Base-by-base conservation (phyloP, 1,140 invertebrate genomes). In the Drosophila suzukii region DNA sequence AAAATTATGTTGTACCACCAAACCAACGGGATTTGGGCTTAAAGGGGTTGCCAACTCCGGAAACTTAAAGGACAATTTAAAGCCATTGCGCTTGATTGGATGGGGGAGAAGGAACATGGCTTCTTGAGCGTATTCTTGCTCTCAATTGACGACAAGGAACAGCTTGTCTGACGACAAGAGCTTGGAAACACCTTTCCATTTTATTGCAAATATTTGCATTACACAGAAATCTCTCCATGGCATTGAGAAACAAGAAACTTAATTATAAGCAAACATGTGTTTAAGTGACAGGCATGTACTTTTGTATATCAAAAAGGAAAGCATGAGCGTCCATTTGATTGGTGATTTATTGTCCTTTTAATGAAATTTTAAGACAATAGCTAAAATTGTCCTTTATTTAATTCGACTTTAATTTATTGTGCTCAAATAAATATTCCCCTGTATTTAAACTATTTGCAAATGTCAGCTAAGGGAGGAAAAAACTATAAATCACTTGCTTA, bases 1-100 rank as follows among this genome's bases (percentile, higher is more conserved):
- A 78, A 85, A 86, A 38, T 59, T 56, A 67, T 76, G 57, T 38
- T 80, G 62, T 59, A 75, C 50, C 57, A 62, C 41, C 43, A 72
- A 54, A 1, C 6, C 11, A 55, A 2, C 56, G 34, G 5, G n/a
- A 6, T 34, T 34, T 2, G 15, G 13, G 2, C 32, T 32, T n/a
- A 3, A 17, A 27, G 1, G 2, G 53, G 17, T 6, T 47, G 20
- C 13, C 4, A 41, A 8, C 13, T n/a, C n/a, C 6, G 39, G 4
- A 2, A 32, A 12, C n/a, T 39, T 11, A 0, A 44, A 44, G 17
- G 17, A 44, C 3, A 15, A 41, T 7, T 20, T 8, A 4, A 20
- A 44, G 15, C 1, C 1, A 30, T 32, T 60, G 47, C 13, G 47
- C 24, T 49, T 8, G 24, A 30, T 60, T 38, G 11, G 6, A 17